Base-by-base conservation (phyloP, 2,797 vertebrate genomes). In the Poeciliopsis infans region DNA sequence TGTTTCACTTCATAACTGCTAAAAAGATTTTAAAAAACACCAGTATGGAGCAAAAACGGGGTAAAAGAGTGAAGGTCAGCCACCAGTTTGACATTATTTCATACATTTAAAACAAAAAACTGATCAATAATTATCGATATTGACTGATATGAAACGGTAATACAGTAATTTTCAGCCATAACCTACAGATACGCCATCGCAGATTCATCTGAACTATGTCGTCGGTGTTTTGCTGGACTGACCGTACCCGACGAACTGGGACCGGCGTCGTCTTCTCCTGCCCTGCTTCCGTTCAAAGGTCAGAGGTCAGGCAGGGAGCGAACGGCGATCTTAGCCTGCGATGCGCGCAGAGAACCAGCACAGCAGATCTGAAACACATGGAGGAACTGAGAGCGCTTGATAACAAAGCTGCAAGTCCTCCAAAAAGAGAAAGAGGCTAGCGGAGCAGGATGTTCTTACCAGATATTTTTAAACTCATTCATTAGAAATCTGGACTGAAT, bases 341-440 rank as follows among this genome's bases (percentile, higher is more conserved):
- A 91, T 86, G 85, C 45, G 49, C 78, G 43, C 72, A 74, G 13
- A 82, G 74, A 69, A 78, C n/a, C 68, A 80, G 83, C 76, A 77
- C 59, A 80, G 83, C 76, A 81, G 82, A 90, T 87, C 49, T 66
- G 43, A 90, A 91, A 84, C 88, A 87, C 84, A 80, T 88, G 76
- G 78, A 76, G 55, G 72, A 79, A 59, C 61, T 59, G 81, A 5
- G 51, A 76, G 70, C 45, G 55, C 76, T 74, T 59, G 75, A 82
- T 82, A 83, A 74, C 80, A 85, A 75, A 73, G 51, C 55, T 81
- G 79, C 1, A 16, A 75, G 66, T 74, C 55, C 57, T 51, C 53
- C 70, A 23, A 39, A 45, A 45, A 51, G 28, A 46, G 16, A 71
- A 3, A 8, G 41, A 16, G 5, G 43, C 33, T 47, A 74, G 25